A percentile compares a stretch with the other conserved stretches of the same genome.
These are phyloP conservation scores for Erpetoichthys calabaricus DNA, from an alignment of 2,797 vertebrate genomes.

Conservation along the genomic window DNA sequence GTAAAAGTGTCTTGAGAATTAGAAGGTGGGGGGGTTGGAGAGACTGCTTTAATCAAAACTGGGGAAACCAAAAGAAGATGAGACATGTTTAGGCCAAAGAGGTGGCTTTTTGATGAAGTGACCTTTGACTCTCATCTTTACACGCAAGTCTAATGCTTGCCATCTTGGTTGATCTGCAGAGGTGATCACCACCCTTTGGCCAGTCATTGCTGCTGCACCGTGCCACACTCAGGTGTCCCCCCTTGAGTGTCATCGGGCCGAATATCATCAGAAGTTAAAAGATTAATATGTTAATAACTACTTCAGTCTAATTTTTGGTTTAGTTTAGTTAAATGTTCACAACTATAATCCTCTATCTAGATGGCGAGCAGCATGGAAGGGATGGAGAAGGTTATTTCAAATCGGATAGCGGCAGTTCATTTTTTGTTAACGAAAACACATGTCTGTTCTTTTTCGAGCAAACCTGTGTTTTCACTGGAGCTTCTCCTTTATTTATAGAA, in stretches of 20 bases:
- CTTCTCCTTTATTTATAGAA: not conserved
- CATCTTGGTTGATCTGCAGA: not conserved
- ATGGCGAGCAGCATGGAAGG: not conserved
- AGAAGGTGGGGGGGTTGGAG: too few relatives aligned
- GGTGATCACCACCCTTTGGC: not conserved
- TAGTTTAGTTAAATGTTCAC: not conserved
- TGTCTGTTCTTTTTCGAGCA: not conserved
- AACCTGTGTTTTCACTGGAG: not conserved
- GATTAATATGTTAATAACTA: not conserved
- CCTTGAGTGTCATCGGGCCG: too few relatives aligned
- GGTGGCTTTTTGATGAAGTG: too few relatives aligned
- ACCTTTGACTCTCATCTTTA: too few relatives aligned
- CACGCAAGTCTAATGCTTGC: not conserved
- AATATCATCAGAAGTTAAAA: not conserved
- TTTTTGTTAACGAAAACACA: not conserved
- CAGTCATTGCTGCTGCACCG: too few relatives aligned
- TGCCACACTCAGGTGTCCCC: too few relatives aligned
- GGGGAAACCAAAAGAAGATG: too few relatives aligned
- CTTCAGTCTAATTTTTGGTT: not conserved
- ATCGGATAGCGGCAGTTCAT: not conserved
- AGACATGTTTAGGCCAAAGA: too few relatives aligned
- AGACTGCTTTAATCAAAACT: too few relatives aligned
- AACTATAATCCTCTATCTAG: not conserved
- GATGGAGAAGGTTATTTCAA: not conserved
- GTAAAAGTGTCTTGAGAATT: too few relatives aligned